Evolutionary conservation across 2,888 invertebrate genomes (phyloP).

Genomic region (Aelia acuminata): DNA sequence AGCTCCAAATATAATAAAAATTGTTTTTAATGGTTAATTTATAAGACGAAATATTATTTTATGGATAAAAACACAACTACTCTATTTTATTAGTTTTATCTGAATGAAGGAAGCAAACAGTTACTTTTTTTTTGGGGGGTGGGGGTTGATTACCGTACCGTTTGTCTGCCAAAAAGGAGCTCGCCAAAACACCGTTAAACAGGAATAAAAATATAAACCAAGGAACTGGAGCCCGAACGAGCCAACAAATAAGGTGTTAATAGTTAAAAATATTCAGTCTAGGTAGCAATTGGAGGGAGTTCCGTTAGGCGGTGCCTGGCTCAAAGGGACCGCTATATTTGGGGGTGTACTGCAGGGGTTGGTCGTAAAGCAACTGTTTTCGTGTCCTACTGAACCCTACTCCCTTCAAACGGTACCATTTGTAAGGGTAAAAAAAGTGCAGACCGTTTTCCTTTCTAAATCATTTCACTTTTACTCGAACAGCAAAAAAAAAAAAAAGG

Average conservation of each 20-base stretch:
- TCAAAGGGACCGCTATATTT: background rate
- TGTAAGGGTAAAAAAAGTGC: background rate
- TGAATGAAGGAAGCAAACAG: no score
- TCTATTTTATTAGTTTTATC: no score
- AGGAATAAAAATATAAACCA: background rate
- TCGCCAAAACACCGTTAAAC: background rate
- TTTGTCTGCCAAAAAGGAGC: background rate
- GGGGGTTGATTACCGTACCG: no score
- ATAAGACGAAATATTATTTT: no score
- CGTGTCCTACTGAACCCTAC: background rate
- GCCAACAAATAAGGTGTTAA: slow-evolving; percentile 1
- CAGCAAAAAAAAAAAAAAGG: background rate
- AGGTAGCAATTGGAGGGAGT: background rate
- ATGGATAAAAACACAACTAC: no score
- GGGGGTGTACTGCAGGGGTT: slow-evolving; percentile 14
- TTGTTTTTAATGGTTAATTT: no score
- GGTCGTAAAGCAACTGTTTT: background rate
- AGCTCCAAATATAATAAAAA: no score
- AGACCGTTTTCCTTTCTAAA: background rate
- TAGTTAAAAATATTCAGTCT: background rate
- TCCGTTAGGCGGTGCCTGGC: background rate
- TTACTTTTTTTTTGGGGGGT: no score
- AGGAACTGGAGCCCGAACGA: background rate
- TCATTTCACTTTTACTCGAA: background rate
- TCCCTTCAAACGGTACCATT: background rate